Conservation (phyloP, 2,888 invertebrate genomes). For the Phlogophora meticulosa region DNA sequence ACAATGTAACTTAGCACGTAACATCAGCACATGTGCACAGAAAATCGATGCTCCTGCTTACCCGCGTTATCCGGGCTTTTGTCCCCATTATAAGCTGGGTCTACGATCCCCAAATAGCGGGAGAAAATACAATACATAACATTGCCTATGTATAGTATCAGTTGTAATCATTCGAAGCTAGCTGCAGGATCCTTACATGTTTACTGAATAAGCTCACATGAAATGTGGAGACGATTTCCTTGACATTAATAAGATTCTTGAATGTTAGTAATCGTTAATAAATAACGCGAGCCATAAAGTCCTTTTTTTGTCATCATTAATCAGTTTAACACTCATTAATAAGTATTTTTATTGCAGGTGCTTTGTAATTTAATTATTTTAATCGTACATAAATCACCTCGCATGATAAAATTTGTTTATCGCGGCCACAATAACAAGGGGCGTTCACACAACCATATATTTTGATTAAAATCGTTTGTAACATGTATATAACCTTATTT, state of each 20-base stretch:
- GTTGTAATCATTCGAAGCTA: conserved; percentile 23
- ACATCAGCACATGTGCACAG: conserved; percentile 24
- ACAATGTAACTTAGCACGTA: conserved; percentile 28
- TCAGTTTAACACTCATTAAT: conserved; percentile 23
- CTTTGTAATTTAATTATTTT: conserved; percentile 17
- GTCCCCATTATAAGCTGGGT: conserved; percentile 50
- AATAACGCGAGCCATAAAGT: conserved; percentile 14
- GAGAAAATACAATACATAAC: conserved; percentile 27
- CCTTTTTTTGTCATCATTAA: conserved; percentile 20
- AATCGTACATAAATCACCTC: conserved; percentile 30
- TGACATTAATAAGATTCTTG: neutral
- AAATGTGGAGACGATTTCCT: conserved; percentile 7
- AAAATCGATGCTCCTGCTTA: conserved; percentile 48
- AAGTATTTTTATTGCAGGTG: neutral
- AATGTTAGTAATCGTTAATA: neutral
- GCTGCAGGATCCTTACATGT: conserved; percentile 5
- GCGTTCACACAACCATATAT: conserved; percentile 65
- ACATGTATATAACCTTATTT: conserved; percentile 67
- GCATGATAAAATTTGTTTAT: conserved; percentile 32
- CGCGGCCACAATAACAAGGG: conserved; percentile 47
- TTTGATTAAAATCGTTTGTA: conserved; percentile 68
- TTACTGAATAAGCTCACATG: neutral
- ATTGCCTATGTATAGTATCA: conserved; percentile 21
- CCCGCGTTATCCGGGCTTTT: conserved; percentile 33
- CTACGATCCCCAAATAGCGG: conserved; percentile 34